These are phyloP conservation scores for Dendrocincla tyrannina DNA, from an alignment of 2,797 vertebrate genomes.

Conservation along the genomic window DNA sequence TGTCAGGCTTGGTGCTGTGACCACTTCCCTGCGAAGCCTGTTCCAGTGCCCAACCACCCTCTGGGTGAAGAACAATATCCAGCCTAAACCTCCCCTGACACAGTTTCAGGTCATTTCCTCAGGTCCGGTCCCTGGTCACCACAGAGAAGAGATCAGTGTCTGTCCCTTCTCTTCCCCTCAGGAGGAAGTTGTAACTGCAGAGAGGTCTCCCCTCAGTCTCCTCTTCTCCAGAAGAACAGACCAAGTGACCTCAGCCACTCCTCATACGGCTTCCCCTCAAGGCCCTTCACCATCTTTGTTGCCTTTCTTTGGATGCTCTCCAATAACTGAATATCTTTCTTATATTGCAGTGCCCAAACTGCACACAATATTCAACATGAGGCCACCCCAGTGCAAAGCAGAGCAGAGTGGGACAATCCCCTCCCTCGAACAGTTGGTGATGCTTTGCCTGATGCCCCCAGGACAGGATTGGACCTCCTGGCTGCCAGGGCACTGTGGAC, in stretches of 20 bases:
- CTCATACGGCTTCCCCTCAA: rapidly evolving
- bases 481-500: neutral
- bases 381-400: rapidly evolving
- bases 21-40: neutral
- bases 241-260: neutral
- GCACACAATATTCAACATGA: rapidly evolving
- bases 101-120: neutral
- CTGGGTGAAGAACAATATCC: neutral
- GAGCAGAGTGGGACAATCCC: neutral
- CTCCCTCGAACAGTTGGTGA: rapidly evolving
- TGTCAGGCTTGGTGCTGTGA: neutral
- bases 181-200: rapidly evolving
- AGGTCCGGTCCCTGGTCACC: neutral
- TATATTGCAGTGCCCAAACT: rapidly evolving
- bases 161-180: neutral
- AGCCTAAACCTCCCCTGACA: neutral
- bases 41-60: neutral
- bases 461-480: rapidly evolving
- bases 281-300: neutral
- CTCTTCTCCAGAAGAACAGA: neutral
- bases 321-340: neutral
- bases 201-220: neutral
- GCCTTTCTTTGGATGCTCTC: neutral
- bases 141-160: neutral
- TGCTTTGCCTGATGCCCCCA: neutral